Evolutionary conservation across 2,797 vertebrate genomes (phyloP).

Genomic region (Orientallactaga sibirica): DNA sequence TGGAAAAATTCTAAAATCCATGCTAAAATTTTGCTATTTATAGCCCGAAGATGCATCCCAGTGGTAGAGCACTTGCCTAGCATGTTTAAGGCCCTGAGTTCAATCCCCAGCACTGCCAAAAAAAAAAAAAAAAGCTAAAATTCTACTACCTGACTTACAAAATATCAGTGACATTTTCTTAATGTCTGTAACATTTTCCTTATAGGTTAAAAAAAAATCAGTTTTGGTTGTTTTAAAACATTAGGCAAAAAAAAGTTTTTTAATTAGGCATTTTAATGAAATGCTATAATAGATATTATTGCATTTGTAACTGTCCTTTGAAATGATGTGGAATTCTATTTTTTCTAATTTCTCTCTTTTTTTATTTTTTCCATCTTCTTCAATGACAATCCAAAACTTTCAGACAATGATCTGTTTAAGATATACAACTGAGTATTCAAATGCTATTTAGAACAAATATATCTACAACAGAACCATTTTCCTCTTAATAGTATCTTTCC

Average conservation of each 20-base stretch:
- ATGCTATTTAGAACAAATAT: too few relatives aligned
- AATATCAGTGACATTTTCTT: slow-evolving; percentile 35
- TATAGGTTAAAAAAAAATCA: slow-evolving; percentile 9
- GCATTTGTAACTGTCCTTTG: slow-evolving; percentile 59
- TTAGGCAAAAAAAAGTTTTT: background rate
- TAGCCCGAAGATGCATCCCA: too few relatives aligned
- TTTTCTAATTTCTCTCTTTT: slow-evolving; percentile 11
- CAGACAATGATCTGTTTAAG: too few relatives aligned
- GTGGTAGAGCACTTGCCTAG: too few relatives aligned
- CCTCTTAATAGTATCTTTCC: background rate
- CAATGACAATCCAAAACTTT: too few relatives aligned
- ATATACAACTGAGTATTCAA: too few relatives aligned
- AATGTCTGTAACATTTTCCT: slow-evolving; percentile 25
- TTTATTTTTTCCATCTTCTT: background rate
- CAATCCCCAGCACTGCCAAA: too few relatives aligned
- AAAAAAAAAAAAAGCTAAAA: too few relatives aligned
- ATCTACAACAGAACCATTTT: background rate
- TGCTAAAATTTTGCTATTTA: slow-evolving; percentile 58
- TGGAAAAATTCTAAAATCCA: slow-evolving; percentile 60
- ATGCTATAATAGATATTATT: slow-evolving; percentile 41
- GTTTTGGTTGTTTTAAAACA: background rate
- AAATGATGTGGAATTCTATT: slow-evolving; percentile 32
- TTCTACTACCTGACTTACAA: background rate
- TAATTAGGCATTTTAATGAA: slow-evolving; percentile 57
- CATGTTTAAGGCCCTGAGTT: too few relatives aligned